Evolutionary conservation across 2,113 vertebrate genomes (phyloP).

Genomic region (Chrysochloris asiatica): DNA sequence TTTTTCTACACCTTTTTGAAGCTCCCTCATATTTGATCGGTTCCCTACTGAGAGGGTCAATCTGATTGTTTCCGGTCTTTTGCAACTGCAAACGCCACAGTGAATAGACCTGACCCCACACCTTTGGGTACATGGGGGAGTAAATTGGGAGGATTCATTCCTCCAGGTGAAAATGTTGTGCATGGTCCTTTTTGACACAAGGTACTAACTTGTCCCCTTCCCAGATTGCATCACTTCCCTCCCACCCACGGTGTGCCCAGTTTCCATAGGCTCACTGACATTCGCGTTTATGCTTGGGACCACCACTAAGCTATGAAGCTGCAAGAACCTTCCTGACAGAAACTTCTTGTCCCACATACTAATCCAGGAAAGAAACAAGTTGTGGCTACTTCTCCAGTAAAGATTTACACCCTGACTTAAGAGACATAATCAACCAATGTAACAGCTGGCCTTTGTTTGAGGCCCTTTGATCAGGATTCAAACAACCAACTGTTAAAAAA

Average conservation of each 20-base stretch:
- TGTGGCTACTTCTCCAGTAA: neutral
- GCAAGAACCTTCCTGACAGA: neutral
- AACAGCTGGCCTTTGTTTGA: neutral
- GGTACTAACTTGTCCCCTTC: neutral
- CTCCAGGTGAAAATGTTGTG: neutral
- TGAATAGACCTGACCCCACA: neutral
- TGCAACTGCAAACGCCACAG: neutral
- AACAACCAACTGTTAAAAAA: slow-evolving; percentile 27
- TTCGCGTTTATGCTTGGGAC: neutral
- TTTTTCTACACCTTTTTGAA: no score
- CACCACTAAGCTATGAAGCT: neutral
- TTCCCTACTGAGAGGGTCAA: neutral
- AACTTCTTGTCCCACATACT: neutral
- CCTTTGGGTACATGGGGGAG: neutral
- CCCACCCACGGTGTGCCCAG: neutral
- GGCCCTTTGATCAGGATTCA: neutral
- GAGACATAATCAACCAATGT: slow-evolving; percentile 8
- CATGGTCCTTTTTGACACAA: neutral
- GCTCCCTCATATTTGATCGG: neutral
- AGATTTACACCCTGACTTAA: neutral
- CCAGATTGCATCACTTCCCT: neutral
- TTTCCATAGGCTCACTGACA: neutral
- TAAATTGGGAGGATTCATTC: neutral
- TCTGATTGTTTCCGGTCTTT: neutral
- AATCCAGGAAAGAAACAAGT: neutral